Conservation (phyloP, 1,140 invertebrate species). For the Stegodyphus dumicola region DNA sequence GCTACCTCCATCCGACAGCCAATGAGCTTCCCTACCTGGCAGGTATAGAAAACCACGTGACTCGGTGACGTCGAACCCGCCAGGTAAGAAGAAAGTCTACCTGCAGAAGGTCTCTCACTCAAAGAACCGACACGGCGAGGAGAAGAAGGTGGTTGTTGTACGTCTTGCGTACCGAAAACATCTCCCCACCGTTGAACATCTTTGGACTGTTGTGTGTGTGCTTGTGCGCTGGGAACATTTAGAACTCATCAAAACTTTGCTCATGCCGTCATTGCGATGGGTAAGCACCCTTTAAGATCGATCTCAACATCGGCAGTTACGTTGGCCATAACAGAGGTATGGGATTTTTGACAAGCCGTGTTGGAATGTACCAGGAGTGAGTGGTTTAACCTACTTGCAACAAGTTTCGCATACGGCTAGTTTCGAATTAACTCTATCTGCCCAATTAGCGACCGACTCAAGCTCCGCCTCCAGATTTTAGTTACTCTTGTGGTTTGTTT, state of each 20-base stretch:
- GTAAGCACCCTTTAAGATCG: conserved; percentile 2
- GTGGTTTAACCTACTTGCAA: conserved; percentile 18
- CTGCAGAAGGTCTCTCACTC: conserved; percentile 16
- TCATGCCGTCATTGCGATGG: conserved; percentile 40
- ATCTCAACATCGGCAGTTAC: conserved; percentile 33
- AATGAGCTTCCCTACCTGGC: neutral
- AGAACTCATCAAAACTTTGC: conserved; percentile 23
- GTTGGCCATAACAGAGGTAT: conserved; percentile 19
- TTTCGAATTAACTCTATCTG: neutral
- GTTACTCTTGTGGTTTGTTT: neutral
- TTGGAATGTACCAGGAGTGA: conserved; percentile 19
- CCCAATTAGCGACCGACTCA: neutral
- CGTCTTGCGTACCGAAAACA: neutral
- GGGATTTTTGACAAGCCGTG: neutral
- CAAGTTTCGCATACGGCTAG: neutral
- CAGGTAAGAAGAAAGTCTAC: conserved; percentile 49
- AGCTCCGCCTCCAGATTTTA: neutral
- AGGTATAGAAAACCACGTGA: conserved; percentile 5
- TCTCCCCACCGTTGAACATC: neutral
- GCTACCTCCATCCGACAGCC: neutral
- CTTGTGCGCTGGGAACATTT: neutral
- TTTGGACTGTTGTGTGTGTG: neutral
- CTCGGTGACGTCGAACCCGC: conserved; percentile 26
- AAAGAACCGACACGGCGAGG: conserved; percentile 12
- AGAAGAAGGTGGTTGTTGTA: conserved; percentile 26